These are phyloP conservation scores for Bothrops alternatus DNA, from an alignment of 2,797 vertebrate genomes.

Conservation along the genomic window DNA sequence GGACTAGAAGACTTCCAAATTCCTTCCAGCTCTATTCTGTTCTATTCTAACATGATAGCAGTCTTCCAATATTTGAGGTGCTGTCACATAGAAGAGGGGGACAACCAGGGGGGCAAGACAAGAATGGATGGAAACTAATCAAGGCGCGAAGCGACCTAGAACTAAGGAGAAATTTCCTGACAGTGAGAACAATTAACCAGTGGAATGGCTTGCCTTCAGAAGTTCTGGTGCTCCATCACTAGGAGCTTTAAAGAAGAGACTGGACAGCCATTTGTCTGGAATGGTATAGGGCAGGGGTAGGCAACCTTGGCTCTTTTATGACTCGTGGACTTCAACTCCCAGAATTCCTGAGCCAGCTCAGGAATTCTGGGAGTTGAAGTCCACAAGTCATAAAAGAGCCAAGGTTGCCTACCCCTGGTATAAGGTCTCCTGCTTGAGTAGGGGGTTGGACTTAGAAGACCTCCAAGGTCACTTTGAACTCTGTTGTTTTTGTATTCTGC, in stretches of 20 bases:
- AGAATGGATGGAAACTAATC: not conserved
- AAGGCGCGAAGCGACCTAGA: too few relatives aligned
- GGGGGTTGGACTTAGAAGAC: not conserved
- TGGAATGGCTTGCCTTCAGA: not conserved
- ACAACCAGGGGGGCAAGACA: not conserved
- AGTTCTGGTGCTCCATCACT: not conserved
- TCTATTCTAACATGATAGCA: not conserved
- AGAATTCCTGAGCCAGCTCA: too few relatives aligned
- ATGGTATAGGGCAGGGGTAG: not conserved
- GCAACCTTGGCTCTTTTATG: too few relatives aligned
- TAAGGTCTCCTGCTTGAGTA: not conserved
- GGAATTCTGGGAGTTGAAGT: too few relatives aligned
- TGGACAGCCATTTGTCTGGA: not conserved
- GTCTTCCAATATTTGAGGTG: not conserved
- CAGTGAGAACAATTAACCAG: not conserved
- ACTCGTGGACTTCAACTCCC: too few relatives aligned
- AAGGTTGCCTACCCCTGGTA: not conserved
- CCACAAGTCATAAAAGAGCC: too few relatives aligned
- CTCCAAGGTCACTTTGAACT: not conserved
- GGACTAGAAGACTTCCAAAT: too few relatives aligned
- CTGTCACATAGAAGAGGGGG: too few relatives aligned
- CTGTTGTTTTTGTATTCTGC: not conserved
- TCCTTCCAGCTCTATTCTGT: too few relatives aligned
- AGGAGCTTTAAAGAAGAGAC: not conserved
- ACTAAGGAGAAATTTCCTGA: not conserved